Evolutionary conservation across 2,888 invertebrate species (phyloP), one percentile per base, ranked within the genome.

Genomic region (Phorcus lineatus): DNA sequence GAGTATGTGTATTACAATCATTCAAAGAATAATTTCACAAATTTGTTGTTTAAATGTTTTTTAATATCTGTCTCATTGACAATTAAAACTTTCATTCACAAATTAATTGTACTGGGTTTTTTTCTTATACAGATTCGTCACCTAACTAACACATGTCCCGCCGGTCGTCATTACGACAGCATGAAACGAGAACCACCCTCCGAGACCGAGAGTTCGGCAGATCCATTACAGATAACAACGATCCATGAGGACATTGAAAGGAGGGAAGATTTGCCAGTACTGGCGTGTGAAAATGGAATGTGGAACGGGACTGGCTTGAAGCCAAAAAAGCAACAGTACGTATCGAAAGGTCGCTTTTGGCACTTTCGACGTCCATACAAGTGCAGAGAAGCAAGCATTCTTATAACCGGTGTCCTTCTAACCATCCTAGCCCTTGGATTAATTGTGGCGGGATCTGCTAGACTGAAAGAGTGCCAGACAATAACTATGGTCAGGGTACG

Each of bases 381-480:
- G 16, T 83, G 83, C 28, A 57, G 83, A 6, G 81, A 81, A 22
- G 79, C 55, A 47, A 16, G 70, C 36, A 74, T 83, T 22, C 80
- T 85, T 24, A 47, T 79, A 19, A 62, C 80, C 6, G 84, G 83
- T 0, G 75, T 81, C 55, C 28, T 83, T 28, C 78, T 85, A 52
- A 81, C 83, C 11, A 79, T 77, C 11, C 36, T 84, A 13, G 82
- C 86, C 36, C 67, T 86, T 76, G 81, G 84, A 17, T 79, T 86
- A 13, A 85, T 86, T 70, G 85, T 86, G 55, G 84, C 86, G 1
- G 86, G 86, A 19, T 83, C 86, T 22, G 75, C 84, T 11, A 79
- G 84, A 57, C 80, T 83, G 36, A 80, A 81, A 52, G 83, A 86
- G 67, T 84, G 84, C 74, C 81, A 82, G 31, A 36, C 54, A 9